Conservation (phyloP, 2,797 vertebrate species). For the Cirrhinus molitorella region DNA sequence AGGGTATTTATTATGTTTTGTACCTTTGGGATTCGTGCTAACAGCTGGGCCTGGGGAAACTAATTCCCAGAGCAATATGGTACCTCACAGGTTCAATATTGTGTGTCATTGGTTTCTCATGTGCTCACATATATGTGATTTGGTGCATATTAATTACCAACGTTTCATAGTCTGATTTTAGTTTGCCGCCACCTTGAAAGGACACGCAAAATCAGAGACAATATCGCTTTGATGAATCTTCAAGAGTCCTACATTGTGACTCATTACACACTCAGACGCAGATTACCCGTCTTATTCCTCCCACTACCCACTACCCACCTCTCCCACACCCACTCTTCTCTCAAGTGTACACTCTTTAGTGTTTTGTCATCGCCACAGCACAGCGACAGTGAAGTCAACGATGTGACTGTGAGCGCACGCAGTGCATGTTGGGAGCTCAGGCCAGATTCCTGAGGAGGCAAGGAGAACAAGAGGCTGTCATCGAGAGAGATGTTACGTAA, state of each 20-base stretch:
- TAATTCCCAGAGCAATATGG: constrained; percentile 41
- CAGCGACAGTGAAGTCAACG: not conserved
- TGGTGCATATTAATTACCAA: constrained; percentile 13
- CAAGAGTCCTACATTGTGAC: constrained; percentile 31
- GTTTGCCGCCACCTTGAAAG: not conserved
- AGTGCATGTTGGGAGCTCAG: constrained; percentile 28
- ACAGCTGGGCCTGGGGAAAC: constrained; percentile 32
- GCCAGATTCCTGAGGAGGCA: constrained; percentile 19
- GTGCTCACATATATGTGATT: not conserved
- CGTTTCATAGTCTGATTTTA: constrained; percentile 9
- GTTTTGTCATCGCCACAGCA: not conserved
- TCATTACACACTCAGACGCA: constrained; percentile 16
- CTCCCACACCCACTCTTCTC: constrained; percentile 18
- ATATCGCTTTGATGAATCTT: constrained; percentile 6
- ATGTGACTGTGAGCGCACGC: not conserved
- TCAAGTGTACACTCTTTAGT: constrained; percentile 31
- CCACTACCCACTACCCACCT: not conserved
- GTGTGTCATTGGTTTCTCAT: constrained; percentile 5
- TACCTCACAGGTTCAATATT: not conserved
- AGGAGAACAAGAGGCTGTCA: not conserved
- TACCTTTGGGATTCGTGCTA: not conserved
- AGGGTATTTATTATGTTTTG: constrained; percentile 20
- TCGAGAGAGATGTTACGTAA: constrained; percentile 42
- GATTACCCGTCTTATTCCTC: not conserved
- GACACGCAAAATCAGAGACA: not conserved